Conservation (phyloP, 2,113 vertebrate species). For the human (Homo sapiens) region DNA sequence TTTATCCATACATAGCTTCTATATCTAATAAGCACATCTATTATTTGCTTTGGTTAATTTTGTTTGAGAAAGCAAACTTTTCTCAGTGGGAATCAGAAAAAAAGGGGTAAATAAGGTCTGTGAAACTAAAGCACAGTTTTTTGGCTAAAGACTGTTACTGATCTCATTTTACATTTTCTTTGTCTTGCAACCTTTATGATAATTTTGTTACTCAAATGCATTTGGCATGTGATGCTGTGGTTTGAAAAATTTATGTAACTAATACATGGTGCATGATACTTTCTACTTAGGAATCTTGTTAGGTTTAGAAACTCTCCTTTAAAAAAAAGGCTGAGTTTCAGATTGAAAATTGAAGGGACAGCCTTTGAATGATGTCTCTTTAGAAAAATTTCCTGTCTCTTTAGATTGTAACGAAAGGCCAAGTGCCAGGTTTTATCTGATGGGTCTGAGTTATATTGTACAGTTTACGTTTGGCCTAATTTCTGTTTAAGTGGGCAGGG, state of each 20-base stretch:
- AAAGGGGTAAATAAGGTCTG: not conserved
- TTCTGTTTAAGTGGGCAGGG: not conserved
- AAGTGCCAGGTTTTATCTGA: slow-evolving; percentile 23
- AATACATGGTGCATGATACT: not conserved
- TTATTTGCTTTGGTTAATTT: slow-evolving; percentile 49
- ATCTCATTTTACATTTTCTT: slow-evolving; percentile 43
- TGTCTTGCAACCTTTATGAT: not conserved
- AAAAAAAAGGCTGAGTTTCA: not conserved
- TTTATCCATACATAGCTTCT: slow-evolving; percentile 25
- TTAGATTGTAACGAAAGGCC: slow-evolving; percentile 41
- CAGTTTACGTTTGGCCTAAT: slow-evolving; percentile 8
- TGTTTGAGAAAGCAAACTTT: slow-evolving; percentile 57
- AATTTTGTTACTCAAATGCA: slow-evolving; percentile 14
- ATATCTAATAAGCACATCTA: not conserved
- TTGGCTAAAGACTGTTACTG: not conserved
- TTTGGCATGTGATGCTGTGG: slow-evolving; percentile 12
- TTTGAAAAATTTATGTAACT: slow-evolving; percentile 41
- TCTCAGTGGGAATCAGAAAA: slow-evolving; percentile 30
- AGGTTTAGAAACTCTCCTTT: not conserved
- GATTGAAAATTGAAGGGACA: not conserved
- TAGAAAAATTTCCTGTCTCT: slow-evolving; percentile 51
- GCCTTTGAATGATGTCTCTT: slow-evolving; percentile 7
- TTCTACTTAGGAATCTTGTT: slow-evolving; percentile 37
- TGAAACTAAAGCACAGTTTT: slow-evolving; percentile 29
- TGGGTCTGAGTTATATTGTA: slow-evolving; percentile 2